Percentiles rank a stretch among this genome's conserved stretches.
Conservation (phyloP, 2,797 vertebrate genomes). For the Amazona finschi region DNA sequence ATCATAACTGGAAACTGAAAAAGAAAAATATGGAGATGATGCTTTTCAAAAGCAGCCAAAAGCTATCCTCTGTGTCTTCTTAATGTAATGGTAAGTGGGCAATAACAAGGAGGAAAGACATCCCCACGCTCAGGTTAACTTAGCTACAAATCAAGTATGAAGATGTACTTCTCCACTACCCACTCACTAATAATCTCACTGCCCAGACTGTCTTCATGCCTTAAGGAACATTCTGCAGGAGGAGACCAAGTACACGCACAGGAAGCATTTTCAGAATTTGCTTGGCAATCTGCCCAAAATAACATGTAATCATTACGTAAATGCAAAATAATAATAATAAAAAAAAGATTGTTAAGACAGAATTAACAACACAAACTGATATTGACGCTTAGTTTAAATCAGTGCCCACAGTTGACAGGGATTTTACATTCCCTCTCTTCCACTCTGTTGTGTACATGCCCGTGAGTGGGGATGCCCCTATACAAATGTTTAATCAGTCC, state of each 20-base stretch:
- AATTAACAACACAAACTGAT: neutral
- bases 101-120: neutral
- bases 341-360: neutral
- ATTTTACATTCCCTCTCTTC: neutral
- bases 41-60: neutral
- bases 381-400: neutral
- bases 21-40: neutral
- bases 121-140: neutral
- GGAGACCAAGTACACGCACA: neutral
- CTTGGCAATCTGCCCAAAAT: neutral
- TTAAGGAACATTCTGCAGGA: neutral
- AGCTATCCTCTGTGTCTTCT: neutral
- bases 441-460: neutral
- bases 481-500: neutral
- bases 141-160: neutral
- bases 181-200: neutral
- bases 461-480: neutral
- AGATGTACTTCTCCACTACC: neutral
- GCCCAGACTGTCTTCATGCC: neutral
- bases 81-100: neutral
- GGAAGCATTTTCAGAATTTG: neutral
- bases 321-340: neutral
- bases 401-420: neutral
- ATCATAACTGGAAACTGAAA: neutral
- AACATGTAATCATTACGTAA: neutral